Evolutionary conservation across 2,797 vertebrate genomes (phyloP).

Genomic region (Tangara arthus): DNA sequence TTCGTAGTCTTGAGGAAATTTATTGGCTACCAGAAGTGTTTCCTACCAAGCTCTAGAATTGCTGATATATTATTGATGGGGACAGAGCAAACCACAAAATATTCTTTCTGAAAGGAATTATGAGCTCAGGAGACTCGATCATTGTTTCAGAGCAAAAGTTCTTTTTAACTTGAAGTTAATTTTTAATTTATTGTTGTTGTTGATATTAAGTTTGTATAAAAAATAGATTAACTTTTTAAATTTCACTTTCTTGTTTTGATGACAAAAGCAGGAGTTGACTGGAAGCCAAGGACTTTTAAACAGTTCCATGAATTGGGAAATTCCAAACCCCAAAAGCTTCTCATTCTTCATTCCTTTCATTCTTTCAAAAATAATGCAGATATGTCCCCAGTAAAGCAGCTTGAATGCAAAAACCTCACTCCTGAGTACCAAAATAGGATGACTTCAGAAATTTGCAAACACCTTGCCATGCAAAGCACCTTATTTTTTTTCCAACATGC

Average conservation of each 20-base stretch:
- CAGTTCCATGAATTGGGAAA: background rate
- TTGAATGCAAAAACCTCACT: background rate
- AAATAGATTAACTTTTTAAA: background rate
- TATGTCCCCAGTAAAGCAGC: background rate
- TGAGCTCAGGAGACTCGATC: rapidly evolving
- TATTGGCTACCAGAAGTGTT: background rate
- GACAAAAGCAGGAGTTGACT: background rate
- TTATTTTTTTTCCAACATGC: background rate
- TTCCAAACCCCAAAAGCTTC: background rate
- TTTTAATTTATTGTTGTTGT: background rate
- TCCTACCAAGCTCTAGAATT: background rate
- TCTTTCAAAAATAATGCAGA: background rate
- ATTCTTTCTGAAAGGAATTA: background rate
- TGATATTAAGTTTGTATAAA: background rate
- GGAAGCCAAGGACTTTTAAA: background rate
- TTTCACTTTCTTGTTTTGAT: background rate
- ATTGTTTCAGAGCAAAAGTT: background rate
- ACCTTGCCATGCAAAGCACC: background rate
- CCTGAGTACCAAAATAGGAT: background rate
- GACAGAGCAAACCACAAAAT: background rate
- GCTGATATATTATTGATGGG: background rate
- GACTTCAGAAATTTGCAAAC: background rate
- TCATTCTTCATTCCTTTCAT: background rate
- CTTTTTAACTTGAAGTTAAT: background rate
- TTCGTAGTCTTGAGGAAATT: background rate